Conservation (phyloP, 2,888 invertebrate genomes). For the Rhagium mordax region DNA sequence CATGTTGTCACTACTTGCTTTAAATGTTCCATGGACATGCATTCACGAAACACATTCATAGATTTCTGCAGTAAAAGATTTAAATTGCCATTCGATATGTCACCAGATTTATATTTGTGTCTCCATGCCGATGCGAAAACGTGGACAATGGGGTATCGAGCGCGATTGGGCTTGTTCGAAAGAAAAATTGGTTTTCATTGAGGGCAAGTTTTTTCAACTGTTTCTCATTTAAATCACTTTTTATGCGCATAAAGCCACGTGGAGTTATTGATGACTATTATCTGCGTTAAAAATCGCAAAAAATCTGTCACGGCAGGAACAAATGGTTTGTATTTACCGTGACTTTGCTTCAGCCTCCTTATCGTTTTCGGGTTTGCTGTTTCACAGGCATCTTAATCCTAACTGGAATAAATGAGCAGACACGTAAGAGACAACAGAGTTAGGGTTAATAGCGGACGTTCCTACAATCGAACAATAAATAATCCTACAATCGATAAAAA, state of each 20-base stretch:
- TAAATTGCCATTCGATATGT: slow-evolving; percentile 14
- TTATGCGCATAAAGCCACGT: slow-evolving; percentile 3
- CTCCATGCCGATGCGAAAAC: neutral
- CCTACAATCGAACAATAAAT: too few species aligned
- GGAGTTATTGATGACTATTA: slow-evolving; percentile 25
- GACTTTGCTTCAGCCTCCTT: neutral
- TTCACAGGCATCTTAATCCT: neutral
- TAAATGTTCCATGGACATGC: neutral
- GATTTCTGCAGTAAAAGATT: slow-evolving; percentile 5
- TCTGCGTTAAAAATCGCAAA: slow-evolving; percentile 9
- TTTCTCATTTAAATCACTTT: slow-evolving; percentile 21
- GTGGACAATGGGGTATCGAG: slow-evolving; percentile 5
- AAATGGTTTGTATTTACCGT: slow-evolving; percentile 16
- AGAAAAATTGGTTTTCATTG: slow-evolving; percentile 18
- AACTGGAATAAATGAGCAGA: neutral
- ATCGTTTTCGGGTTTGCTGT: neutral
- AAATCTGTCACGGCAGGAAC: neutral
- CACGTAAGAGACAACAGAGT: neutral
- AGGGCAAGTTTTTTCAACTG: neutral
- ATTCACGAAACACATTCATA: neutral
- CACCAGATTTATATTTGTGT: slow-evolving; percentile 19
- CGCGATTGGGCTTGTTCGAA: slow-evolving; percentile 6
- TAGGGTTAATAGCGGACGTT: too few species aligned
- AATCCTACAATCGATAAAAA: too few species aligned
- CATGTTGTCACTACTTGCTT: slow-evolving; percentile 7